These are phyloP conservation scores for Tetropium fuscum DNA, from an alignment of 2,888 invertebrate genomes.

Conservation along the genomic window DNA sequence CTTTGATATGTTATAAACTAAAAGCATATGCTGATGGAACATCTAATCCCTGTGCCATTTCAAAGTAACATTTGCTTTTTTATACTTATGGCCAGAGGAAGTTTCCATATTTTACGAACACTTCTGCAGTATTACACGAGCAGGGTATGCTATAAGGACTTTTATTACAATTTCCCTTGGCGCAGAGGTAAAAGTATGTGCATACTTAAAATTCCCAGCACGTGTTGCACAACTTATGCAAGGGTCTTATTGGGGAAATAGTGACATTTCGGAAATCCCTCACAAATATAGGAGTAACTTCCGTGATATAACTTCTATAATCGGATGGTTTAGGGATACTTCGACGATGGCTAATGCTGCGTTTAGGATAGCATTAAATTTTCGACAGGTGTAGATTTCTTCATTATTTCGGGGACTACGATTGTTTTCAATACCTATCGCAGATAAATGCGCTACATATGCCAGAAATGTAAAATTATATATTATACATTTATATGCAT, in stretches of 20 bases:
- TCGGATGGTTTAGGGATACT: no score
- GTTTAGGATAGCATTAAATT: no score
- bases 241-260: slow-evolving; percentile 19
- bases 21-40: slow-evolving; percentile 1
- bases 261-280: slow-evolving; percentile 23
- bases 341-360: no score
- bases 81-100: slow-evolving; percentile 16
- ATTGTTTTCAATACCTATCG: no score
- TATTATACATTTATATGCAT: no score
- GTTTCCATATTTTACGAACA: slow-evolving; percentile 26
- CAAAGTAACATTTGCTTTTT: slow-evolving; percentile 20
- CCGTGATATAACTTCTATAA: no score
- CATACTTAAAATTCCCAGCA: slow-evolving; percentile 24
- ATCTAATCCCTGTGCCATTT: slow-evolving; percentile 18
- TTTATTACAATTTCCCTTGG: slow-evolving; percentile 21
- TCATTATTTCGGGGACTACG: no score
- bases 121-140: slow-evolving; percentile 20
- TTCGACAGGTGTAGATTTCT: no score
- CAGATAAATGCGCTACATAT: no score
- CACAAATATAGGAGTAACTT: slow-evolving; percentile 15
- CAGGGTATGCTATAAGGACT: slow-evolving; percentile 9
- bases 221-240: slow-evolving; percentile 24
- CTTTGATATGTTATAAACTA: neutral
- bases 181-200: slow-evolving; percentile 17
- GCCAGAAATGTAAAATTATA: no score